phyloP scores from a whole-genome alignment of 2,888 invertebrate species.

The Eupithecia dodoneata region DNA sequence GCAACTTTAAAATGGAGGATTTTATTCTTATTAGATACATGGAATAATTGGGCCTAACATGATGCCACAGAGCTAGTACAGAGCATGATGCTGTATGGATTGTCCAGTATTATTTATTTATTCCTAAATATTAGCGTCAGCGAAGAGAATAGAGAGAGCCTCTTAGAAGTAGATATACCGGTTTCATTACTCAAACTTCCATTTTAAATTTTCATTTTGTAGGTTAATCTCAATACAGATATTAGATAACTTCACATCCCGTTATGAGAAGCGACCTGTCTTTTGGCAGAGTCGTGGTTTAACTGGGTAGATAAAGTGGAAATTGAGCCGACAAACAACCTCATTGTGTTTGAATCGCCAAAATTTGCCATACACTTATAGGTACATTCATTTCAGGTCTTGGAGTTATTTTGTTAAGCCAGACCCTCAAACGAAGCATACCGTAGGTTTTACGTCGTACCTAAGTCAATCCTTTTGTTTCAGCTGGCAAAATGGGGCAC shows the following conservation, averaged over 20 bases:
- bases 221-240: neutral
- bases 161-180: neutral
- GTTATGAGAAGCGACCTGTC: constrained; percentile 7
- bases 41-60: no score
- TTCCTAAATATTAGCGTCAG: no score
- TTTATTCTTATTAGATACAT: no score
- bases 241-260: neutral
- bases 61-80: no score
- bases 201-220: neutral
- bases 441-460: neutral
- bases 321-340: constrained; percentile 15
- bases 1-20: no score
- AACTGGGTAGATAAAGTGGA: constrained; percentile 11
- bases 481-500: neutral
- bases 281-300: constrained; percentile 4
- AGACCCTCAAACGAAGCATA: neutral
- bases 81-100: neutral
- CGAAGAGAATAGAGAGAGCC: no score
- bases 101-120: no score
- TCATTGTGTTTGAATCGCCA: constrained; percentile 11
- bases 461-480: neutral
- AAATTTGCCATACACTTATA: constrained; percentile 7
- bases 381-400: neutral
- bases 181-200: neutral
- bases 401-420: neutral